phyloP scores from a whole-genome alignment of 2,888 invertebrate species.

The Harpalus rufipes region DNA sequence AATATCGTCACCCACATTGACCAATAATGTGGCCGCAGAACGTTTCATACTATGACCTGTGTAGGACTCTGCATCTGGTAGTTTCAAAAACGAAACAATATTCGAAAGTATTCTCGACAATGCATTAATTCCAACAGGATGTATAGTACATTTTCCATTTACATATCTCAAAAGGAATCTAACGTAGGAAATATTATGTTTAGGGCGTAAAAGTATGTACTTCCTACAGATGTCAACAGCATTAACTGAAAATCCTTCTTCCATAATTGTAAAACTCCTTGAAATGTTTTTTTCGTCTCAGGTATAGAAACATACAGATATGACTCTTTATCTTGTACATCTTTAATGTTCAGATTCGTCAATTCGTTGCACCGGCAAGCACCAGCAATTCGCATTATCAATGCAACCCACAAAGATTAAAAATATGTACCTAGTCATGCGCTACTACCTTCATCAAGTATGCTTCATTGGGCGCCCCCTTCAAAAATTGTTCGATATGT shows the following conservation, averaged over 20 bases:
- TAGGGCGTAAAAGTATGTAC: slow-evolving; percentile 62
- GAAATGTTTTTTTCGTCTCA: slow-evolving; percentile 63
- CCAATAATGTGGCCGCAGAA: too few species aligned
- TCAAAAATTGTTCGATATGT: too few species aligned
- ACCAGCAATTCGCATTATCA: not conserved
- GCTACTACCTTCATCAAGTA: too few species aligned
- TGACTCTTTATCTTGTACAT: slow-evolving; percentile 28
- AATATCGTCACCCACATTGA: too few species aligned
- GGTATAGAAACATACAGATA: slow-evolving; percentile 45
- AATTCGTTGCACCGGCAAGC: slow-evolving; percentile 12
- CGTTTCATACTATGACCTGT: too few species aligned
- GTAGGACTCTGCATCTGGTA: too few species aligned
- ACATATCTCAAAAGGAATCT: not conserved
- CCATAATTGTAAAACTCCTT: slow-evolving; percentile 64
- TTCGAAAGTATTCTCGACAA: not conserved
- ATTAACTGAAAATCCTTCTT: slow-evolving; percentile 63
- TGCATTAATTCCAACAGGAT: not conserved
- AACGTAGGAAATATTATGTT: not conserved
- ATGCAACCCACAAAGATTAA: not conserved
- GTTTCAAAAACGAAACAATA: too few species aligned
- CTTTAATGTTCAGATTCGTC: slow-evolving; percentile 42
- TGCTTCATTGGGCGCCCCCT: too few species aligned
- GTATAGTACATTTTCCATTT: not conserved
- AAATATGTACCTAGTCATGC: not conserved
- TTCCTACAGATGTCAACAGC: slow-evolving; percentile 60